Evolutionary conservation across 2,888 invertebrate genomes (phyloP).

Genomic region (Acronicta leporina): DNA sequence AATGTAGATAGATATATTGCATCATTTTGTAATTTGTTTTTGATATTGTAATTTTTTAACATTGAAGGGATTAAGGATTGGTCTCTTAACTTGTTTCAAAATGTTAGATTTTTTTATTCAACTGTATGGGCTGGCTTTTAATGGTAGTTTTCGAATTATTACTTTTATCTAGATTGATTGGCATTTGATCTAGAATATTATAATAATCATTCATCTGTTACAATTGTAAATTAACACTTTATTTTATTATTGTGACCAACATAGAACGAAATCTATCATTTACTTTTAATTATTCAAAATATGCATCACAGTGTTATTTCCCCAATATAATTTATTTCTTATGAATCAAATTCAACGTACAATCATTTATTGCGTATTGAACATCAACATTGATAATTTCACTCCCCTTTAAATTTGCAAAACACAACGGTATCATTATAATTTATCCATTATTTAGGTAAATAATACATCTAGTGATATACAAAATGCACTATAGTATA

Average conservation of each 20-base stretch:
- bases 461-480: slow-evolving; percentile 68
- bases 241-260: too few relatives aligned
- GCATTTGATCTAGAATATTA: too few relatives aligned
- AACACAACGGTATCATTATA: slow-evolving; percentile 71
- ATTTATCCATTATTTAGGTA: slow-evolving; percentile 59
- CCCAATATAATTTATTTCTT: slow-evolving; percentile 3
- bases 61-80: not conserved
- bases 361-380: slow-evolving; percentile 26
- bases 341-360: slow-evolving; percentile 12
- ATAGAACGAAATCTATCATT: not conserved
- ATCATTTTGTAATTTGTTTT: not conserved
- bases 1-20: not conserved
- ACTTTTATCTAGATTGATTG: too few relatives aligned
- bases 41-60: not conserved
- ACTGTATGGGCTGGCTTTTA: not conserved
- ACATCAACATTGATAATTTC: slow-evolving; percentile 55
- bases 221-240: too few relatives aligned
- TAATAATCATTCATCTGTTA: too few relatives aligned
- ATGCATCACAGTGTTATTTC: slow-evolving; percentile 20
- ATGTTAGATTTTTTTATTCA: too few relatives aligned
- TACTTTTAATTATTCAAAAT: not conserved
- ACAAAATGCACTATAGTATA: slow-evolving; percentile 68
- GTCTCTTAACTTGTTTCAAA: not conserved
- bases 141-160: not conserved
- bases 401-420: slow-evolving; percentile 73